phyloP scores from a whole-genome alignment of 2,888 invertebrate genomes.

The Arctia plantaginis region DNA sequence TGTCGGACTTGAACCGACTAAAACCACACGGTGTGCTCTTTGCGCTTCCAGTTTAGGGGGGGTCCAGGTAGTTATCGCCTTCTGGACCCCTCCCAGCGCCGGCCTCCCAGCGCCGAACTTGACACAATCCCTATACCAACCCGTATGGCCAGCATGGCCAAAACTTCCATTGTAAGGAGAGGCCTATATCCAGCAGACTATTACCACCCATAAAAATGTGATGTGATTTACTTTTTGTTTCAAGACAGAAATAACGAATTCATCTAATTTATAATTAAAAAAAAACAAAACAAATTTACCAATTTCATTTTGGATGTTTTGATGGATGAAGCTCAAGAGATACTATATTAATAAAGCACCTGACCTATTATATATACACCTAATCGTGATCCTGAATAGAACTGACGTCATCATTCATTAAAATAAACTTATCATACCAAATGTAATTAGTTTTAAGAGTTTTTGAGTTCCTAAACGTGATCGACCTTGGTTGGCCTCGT shows the following conservation, averaged over 20 bases:
- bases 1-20: no score
- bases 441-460: slow-evolving; percentile 14
- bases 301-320: slow-evolving; percentile 14
- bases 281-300: slow-evolving; percentile 5
- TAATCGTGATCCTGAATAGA: slow-evolving; percentile 15
- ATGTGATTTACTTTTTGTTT: neutral
- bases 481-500: slow-evolving; percentile 6
- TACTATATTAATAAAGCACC: neutral
- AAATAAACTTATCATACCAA: slow-evolving; percentile 8
- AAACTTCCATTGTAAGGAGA: no score
- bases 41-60: no score
- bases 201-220: no score
- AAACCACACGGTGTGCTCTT: no score
- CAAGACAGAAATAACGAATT: neutral
- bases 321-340: slow-evolving; percentile 4
- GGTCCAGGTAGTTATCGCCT: no score
- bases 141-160: no score
- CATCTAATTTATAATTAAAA: neutral
- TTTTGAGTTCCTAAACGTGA: slow-evolving; percentile 17
- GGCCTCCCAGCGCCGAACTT: no score
- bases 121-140: no score
- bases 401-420: slow-evolving; percentile 14
- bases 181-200: no score
- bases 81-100: no score
- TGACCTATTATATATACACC: slow-evolving; percentile 16